Conservation (phyloP, 1,140 invertebrate species). For the Trialeurodes vaporariorum region DNA sequence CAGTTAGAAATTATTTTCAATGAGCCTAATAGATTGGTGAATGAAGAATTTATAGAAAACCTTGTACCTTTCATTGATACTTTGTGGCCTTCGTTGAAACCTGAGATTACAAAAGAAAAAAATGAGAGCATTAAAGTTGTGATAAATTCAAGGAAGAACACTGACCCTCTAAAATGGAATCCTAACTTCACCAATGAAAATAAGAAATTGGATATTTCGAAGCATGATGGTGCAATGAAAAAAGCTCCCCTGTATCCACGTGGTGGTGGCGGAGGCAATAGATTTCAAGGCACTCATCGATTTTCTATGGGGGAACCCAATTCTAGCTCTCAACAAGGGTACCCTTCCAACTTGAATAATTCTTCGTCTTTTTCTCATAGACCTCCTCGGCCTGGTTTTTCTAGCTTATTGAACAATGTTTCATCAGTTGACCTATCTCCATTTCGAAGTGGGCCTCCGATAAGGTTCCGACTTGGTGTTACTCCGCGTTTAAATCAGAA, state of each 20-base stretch:
- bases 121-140: not conserved
- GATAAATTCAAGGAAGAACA: not conserved
- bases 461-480: slow-evolving; percentile 13
- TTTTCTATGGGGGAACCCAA: slow-evolving; percentile 16
- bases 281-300: slow-evolving; percentile 14
- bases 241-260: slow-evolving; percentile 50
- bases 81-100: not conserved
- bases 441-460: slow-evolving; percentile 13
- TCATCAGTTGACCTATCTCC: slow-evolving; percentile 12
- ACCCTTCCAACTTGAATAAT: not conserved
- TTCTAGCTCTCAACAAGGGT: slow-evolving; percentile 4
- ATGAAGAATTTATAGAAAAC: not conserved
- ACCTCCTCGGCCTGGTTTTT: slow-evolving; percentile 12
- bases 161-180: not conserved
- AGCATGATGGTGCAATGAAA: not conserved
- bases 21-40: not conserved
- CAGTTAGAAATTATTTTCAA: not conserved
- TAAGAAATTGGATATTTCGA: not conserved
- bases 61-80: not conserved
- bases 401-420: slow-evolving; percentile 11
- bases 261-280: slow-evolving; percentile 32
- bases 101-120: not conserved
- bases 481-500: slow-evolving; percentile 10
- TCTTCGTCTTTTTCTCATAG: slow-evolving; percentile 7
- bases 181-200: not conserved